Percentiles rank a stretch among this genome's conserved stretches.
phyloP scores from a whole-genome alignment of 2,797 vertebrate species.

The Amblyraja radiata region DNA sequence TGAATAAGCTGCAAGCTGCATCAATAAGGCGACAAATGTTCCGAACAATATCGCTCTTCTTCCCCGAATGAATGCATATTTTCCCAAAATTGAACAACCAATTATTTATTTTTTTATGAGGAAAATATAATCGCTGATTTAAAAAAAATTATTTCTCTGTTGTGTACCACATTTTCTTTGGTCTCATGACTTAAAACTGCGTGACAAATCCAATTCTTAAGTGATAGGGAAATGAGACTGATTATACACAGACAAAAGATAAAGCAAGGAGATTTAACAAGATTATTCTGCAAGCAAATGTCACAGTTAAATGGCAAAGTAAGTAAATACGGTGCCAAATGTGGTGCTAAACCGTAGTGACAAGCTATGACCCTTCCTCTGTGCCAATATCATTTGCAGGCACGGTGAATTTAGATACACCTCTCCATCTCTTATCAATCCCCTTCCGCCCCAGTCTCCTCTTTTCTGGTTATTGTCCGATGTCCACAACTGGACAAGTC shows the following conservation, averaged over 20 bases:
- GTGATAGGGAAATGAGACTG: neutral
- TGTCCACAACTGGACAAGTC: neutral
- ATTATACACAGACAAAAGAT: neutral
- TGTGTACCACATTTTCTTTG: neutral
- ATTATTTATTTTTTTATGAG: neutral
- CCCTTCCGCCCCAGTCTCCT: neutral
- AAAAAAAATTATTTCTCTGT: too few relatives aligned
- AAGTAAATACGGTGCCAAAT: neutral
- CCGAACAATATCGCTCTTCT: constrained; percentile 17
- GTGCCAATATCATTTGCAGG: neutral
- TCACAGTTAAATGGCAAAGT: neutral
- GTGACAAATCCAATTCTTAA: neutral
- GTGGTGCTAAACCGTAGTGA: neutral
- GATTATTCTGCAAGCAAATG: neutral
- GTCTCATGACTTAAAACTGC: neutral
- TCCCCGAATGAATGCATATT: neutral
- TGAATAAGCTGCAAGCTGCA: constrained; percentile 30
- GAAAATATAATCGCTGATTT: neutral
- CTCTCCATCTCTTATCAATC: neutral
- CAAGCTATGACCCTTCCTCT: neutral
- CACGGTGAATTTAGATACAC: neutral
- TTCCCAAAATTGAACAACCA: neutral
- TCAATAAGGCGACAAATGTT: constrained; percentile 14
- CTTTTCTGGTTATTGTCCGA: neutral
- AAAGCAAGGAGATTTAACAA: neutral